Evolutionary conservation across 2,113 vertebrate species (phyloP), one percentile per base, ranked within the genome.

Genomic region (Corynorhinus townsendii): DNA sequence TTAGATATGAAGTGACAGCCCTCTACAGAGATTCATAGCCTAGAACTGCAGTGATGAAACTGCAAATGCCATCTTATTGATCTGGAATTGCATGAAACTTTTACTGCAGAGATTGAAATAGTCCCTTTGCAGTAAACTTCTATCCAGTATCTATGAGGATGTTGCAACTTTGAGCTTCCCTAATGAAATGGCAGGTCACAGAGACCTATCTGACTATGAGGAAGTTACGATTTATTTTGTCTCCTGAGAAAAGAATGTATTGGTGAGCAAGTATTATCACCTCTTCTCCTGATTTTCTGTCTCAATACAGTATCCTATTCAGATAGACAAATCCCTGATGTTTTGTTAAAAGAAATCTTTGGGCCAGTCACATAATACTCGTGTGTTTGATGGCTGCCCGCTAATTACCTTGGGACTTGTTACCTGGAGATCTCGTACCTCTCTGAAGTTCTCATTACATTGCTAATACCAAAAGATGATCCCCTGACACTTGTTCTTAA

Each of bases 161-260:
- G 4, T 73, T 71, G 14, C 11, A 71, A 11, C 15, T 90, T 84
- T 20, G 49, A 16, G 24, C 15, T 79, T 94, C 62, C 38, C 20
- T 28, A 26, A 66, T 62, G 72, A 92, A 91, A 38, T 68, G n/a
- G 40, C 28, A 56, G 71, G 24, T 90, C 24, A 56, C 24, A 49
- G 47, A 80, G 43, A 45, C 56, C 17, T 89, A 3, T 83, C 66
- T 64, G 64, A 90, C 52, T 54, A 14, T 64, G 38, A 86, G 59
- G 16, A 83, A 80, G 47, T 69, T 94, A 71, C n/a, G 38, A 76
- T 89, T 86, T 88, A 59, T 75, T 87, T 89, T 89, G 38, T 91
- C 84, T 94, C 5, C 8, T 73, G 45, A 62, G 76, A 76, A 93
- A 87, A 83, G n/a, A 7, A 20, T 16, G 5, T 54, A 15, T 81